Evolutionary conservation across 2,797 vertebrate genomes (phyloP).

Genomic region (Graptemys geographica): DNA sequence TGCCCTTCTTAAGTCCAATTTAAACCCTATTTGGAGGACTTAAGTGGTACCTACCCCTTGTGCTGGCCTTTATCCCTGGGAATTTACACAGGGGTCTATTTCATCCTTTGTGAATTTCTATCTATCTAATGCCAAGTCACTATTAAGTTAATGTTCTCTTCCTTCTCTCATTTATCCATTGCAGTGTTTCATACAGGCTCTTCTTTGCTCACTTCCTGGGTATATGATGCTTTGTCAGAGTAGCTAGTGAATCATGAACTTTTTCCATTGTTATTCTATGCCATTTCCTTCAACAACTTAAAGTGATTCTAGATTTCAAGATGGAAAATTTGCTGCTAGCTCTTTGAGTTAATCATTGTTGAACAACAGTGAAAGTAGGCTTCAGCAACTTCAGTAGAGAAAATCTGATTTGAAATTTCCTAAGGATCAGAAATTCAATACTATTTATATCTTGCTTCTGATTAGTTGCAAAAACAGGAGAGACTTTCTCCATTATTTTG

Average conservation of each 20-base stretch:
- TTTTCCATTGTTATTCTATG: not conserved
- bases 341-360: not conserved
- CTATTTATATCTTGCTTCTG: not conserved
- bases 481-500: not conserved
- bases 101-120: not conserved
- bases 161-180: not conserved
- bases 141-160: not conserved
- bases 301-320: slow-evolving; percentile 20
- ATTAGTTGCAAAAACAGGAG: not conserved
- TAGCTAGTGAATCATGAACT: not conserved
- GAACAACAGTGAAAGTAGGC: not conserved
- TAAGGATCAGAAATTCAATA: not conserved
- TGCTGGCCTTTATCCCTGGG: not conserved
- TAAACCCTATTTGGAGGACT: slow-evolving; percentile 42
- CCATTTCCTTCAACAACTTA: not conserved
- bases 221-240: not conserved
- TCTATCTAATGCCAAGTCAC: not conserved
- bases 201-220: not conserved
- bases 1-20: not conserved
- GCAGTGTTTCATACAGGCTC: not conserved
- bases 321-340: not conserved
- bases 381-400: not conserved
- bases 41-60: not conserved
- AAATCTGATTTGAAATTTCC: not conserved
- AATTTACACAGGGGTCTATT: not conserved